phyloP scores from a whole-genome alignment of 2,888 invertebrate genomes.

The Cylloceria caligata region DNA sequence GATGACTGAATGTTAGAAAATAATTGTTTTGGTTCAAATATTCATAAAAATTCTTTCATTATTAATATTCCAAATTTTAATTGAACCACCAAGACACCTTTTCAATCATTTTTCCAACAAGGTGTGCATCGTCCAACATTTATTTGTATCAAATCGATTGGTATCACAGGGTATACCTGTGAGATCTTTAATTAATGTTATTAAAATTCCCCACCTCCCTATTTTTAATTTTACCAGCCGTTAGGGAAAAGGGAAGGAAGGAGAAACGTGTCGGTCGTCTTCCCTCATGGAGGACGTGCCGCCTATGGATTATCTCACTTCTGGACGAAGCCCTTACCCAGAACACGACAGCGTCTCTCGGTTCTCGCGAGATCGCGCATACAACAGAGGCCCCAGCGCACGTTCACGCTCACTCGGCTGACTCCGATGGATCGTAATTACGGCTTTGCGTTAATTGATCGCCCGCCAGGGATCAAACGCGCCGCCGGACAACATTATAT shows the following conservation, averaged over 20 bases:
- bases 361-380: slow-evolving; percentile 6
- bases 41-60: too few relatives aligned
- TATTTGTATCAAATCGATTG: not conserved
- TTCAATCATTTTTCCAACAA: too few relatives aligned
- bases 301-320: slow-evolving; percentile 54
- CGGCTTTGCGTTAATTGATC: slow-evolving; percentile 75
- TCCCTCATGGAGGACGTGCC: slow-evolving; percentile 11
- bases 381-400: not conserved
- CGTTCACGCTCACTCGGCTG: slow-evolving; percentile 46
- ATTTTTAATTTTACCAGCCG: slow-evolving; percentile 44
- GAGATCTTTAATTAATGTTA: slow-evolving; percentile 48
- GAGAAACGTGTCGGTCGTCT: slow-evolving; percentile 28
- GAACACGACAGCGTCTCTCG: slow-evolving; percentile 25
- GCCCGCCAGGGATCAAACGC: slow-evolving; percentile 64
- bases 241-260: not conserved
- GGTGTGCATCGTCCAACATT: too few relatives aligned
- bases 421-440: slow-evolving; percentile 73
- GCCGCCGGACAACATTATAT: slow-evolving; percentile 65
- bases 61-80: too few relatives aligned
- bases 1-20: too few relatives aligned
- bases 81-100: too few relatives aligned
- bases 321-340: slow-evolving; percentile 18
- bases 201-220: slow-evolving; percentile 40
- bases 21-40: too few relatives aligned
- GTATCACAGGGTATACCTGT: not conserved